These are phyloP conservation scores for Xerus rutilus DNA, from an alignment of 2,797 vertebrate species.

Conservation along the genomic window DNA sequence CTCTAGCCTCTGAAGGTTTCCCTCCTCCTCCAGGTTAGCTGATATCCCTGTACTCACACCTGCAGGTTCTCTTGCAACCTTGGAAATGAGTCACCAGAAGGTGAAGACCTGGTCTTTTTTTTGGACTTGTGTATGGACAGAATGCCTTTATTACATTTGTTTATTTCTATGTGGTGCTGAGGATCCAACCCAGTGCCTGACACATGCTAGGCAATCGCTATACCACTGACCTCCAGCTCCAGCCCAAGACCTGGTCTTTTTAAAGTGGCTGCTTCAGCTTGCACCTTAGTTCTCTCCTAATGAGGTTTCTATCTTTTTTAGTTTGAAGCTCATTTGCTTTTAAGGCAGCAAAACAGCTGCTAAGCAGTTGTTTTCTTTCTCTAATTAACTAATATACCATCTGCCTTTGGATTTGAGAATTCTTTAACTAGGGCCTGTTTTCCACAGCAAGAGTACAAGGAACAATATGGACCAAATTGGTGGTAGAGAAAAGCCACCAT, in stretches of 20 bases:
- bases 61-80: neutral
- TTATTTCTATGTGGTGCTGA: too few relatives aligned
- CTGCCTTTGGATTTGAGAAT: conserved; percentile 47
- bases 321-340: conserved; percentile 45
- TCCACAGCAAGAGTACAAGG: neutral
- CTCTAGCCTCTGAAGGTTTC: neutral
- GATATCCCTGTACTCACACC: neutral
- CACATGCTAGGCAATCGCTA: too few relatives aligned
- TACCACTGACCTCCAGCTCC: too few relatives aligned
- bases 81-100: neutral
- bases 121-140: too few relatives aligned
- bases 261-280: neutral
- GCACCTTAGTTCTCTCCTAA: neutral
- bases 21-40: neutral
- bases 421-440: conserved; percentile 19
- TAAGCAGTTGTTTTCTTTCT: conserved; percentile 57
- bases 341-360: conserved; percentile 53
- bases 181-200: too few relatives aligned
- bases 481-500: neutral
- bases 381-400: conserved; percentile 67
- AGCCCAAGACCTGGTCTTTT: neutral
- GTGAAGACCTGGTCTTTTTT: neutral
- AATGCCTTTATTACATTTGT: too few relatives aligned
- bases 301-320: neutral
- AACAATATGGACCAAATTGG: neutral